These are phyloP conservation scores for Strigops habroptila DNA, from an alignment of 2,113 vertebrate genomes.

Conservation along the genomic window DNA sequence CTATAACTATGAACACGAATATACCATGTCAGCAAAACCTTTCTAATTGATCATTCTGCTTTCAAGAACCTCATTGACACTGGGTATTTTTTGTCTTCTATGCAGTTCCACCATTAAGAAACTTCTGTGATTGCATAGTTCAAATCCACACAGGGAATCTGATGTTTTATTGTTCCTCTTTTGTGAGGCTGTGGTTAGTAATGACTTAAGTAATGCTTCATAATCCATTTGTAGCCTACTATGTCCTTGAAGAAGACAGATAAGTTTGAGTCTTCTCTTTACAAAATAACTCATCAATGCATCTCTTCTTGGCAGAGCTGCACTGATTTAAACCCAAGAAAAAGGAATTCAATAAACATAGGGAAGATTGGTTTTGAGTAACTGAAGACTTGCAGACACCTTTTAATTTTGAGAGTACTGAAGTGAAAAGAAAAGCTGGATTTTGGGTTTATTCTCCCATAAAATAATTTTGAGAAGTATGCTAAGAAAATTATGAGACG, in stretches of 20 bases:
- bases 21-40: not conserved
- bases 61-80: not conserved
- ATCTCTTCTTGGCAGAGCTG: not conserved
- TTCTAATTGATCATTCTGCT: not conserved
- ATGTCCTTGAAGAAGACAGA: not conserved
- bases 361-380: not conserved
- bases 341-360: not conserved
- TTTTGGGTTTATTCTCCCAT: not conserved
- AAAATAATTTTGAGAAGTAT: not conserved
- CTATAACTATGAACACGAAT: not conserved
- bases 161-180: conserved; percentile 34
- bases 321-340: not conserved
- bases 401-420: not conserved
- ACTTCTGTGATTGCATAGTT: not conserved
- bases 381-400: not conserved
- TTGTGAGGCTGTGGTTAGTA: not conserved
- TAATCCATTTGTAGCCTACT: not conserved
- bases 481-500: not conserved
- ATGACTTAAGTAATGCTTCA: not conserved
- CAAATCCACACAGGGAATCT: not conserved
- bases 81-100: not conserved
- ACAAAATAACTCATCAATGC: not conserved
- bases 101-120: not conserved
- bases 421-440: not conserved
- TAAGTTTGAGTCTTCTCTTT: not conserved